Evolutionary conservation across 2,888 invertebrate species (phyloP).

Genomic region (Tetranychus piercei): DNA sequence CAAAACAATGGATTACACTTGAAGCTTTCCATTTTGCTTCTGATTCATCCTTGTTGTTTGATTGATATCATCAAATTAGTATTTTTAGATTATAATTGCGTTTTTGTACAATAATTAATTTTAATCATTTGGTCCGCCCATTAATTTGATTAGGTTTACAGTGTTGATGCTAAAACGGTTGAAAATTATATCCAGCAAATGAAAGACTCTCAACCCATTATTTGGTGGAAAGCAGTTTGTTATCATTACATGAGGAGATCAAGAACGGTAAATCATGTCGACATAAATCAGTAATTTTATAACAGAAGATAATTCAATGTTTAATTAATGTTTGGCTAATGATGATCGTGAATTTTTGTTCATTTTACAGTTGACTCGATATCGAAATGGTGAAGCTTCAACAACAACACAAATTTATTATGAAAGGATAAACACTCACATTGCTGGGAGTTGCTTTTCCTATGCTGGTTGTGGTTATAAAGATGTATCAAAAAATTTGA

Average conservation of each 20-base stretch:
- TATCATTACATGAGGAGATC: slow-evolving; percentile 58
- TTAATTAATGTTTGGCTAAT: too few relatives aligned
- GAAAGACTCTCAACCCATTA: slow-evolving; percentile 50
- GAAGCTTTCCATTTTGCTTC: too few relatives aligned
- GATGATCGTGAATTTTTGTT: slow-evolving; percentile 11
- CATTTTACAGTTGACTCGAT: slow-evolving; percentile 49
- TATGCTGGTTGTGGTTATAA: slow-evolving; percentile 59
- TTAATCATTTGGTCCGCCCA: not conserved
- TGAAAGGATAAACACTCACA: slow-evolving; percentile 59
- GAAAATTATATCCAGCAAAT: slow-evolving; percentile 45
- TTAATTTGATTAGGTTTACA: not conserved
- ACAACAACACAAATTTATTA: slow-evolving; percentile 66
- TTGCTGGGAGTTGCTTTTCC: slow-evolving; percentile 55
- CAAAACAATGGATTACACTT: too few relatives aligned
- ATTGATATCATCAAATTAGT: too few relatives aligned
- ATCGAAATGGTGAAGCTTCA: slow-evolving; percentile 60
- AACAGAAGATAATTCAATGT: not conserved
- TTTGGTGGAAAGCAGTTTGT: slow-evolving; percentile 72
- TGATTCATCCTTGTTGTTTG: too few relatives aligned
- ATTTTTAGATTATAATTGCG: not conserved
- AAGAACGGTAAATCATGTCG: slow-evolving; percentile 31
- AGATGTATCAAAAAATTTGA: slow-evolving; percentile 48
- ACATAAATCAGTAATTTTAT: not conserved
- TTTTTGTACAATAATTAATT: not conserved
- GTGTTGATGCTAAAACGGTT: not conserved